Conservation (phyloP, 1,140 invertebrate genomes). For the Temnothorax curvispinosus region DNA sequence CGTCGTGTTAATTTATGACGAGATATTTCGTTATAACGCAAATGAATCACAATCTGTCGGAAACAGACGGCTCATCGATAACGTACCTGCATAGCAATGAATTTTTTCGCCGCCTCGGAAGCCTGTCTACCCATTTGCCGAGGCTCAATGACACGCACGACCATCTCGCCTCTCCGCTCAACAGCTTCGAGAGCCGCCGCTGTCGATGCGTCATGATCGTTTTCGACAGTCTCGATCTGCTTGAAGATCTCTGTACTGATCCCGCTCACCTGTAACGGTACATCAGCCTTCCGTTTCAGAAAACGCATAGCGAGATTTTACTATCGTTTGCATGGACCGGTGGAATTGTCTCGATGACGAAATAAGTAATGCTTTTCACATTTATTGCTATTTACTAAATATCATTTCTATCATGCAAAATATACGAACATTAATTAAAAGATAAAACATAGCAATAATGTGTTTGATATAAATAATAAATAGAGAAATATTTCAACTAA, state of each 20-base stretch:
- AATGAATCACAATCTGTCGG: conserved; percentile 50
- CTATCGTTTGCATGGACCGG: too few species aligned
- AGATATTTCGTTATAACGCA: conserved; percentile 10
- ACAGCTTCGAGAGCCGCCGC: conserved; percentile 96
- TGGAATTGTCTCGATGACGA: conserved; percentile 46
- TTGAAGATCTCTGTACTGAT: conserved; percentile 98
- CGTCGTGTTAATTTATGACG: conserved; percentile 6
- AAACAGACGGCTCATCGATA: conserved; percentile 32
- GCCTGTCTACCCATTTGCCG: conserved; percentile 93
- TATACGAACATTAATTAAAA: background rate
- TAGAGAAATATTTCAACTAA: background rate
- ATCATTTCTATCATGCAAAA: background rate
- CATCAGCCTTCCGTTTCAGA: conserved; percentile 68
- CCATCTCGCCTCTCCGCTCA: conserved; percentile 97
- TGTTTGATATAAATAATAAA: background rate
- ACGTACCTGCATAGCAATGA: conserved; percentile 90
- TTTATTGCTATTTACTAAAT: background rate
- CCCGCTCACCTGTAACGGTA: conserved; percentile 92
- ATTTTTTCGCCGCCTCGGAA: conserved; percentile 93
- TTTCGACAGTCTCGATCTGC: conserved; percentile 97
- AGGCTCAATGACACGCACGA: conserved; percentile 95
- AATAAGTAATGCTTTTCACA: background rate
- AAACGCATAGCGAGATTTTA: background rate
- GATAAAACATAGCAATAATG: background rate
- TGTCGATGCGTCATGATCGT: conserved; percentile 96